Evolutionary conservation across 2,113 vertebrate species (phyloP).

Genomic region (Gila orcuttii): DNA sequence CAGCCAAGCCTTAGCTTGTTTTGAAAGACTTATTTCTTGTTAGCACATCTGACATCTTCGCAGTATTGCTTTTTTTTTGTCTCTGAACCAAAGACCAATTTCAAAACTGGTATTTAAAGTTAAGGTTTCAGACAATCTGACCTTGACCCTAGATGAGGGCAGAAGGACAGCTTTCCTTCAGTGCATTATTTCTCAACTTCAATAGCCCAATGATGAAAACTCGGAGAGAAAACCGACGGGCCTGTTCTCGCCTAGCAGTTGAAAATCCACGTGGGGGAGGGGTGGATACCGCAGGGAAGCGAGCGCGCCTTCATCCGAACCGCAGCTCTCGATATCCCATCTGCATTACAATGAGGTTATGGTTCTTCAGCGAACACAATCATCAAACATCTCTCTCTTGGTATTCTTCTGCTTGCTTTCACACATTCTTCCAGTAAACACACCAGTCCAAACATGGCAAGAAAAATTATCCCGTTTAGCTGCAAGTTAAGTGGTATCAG

Average conservation of each 20-base stretch:
- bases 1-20: conserved; percentile 36
- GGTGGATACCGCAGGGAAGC: conserved; percentile 37
- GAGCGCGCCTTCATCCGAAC: conserved; percentile 42
- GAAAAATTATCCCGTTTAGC: not conserved
- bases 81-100: conserved; percentile 10
- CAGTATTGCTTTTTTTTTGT: not conserved
- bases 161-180: conserved; percentile 20
- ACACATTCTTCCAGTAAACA: conserved; percentile 19
- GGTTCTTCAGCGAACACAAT: conserved; percentile 55
- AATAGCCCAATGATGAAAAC: conserved; percentile 26
- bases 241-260: conserved; percentile 10
- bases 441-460: not conserved
- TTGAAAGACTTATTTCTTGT: conserved; percentile 48
- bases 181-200: conserved; percentile 29
- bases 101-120: conserved; percentile 35
- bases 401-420: conserved; percentile 16
- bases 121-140: not conserved
- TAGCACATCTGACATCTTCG: not conserved
- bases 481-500: conserved; percentile 19
- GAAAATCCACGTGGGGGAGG: conserved; percentile 10
- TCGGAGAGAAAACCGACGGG: conserved; percentile 10
- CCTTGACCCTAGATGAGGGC: conserved; percentile 13
- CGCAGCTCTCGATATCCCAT: conserved; percentile 44
- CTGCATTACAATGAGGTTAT: conserved; percentile 58
- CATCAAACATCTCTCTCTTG: conserved; percentile 41